Evolutionary conservation across 2,888 invertebrate species (phyloP).

Genomic region (Drosophila nr. fundita): DNA sequence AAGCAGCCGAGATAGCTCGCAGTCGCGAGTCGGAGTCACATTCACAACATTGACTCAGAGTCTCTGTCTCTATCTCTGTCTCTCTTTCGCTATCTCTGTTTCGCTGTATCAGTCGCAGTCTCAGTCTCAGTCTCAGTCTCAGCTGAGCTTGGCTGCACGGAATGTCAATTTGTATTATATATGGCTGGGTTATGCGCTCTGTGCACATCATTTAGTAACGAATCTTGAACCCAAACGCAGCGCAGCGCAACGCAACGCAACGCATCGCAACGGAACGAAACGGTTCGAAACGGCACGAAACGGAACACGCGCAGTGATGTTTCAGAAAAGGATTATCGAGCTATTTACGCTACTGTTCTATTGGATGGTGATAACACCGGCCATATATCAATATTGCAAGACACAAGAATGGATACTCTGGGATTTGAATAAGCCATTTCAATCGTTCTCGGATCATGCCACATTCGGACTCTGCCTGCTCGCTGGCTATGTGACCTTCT

Average conservation of each 20-base stretch:
- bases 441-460: constrained; percentile 57
- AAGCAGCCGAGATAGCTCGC: constrained; percentile 25
- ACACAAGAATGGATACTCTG: constrained; percentile 50
- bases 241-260: constrained; percentile 48
- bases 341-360: constrained; percentile 64
- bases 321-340: constrained; percentile 75
- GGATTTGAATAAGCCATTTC: constrained; percentile 59
- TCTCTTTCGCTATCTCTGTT: constrained; percentile 6
- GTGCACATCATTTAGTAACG: constrained; percentile 72
- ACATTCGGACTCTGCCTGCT: constrained; percentile 59
- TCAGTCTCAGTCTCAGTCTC: constrained; percentile 12
- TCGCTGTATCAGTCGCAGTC: not conserved
- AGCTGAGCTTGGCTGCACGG: constrained; percentile 47
- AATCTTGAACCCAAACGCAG: constrained; percentile 63
- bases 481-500: constrained; percentile 63
- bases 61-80: constrained; percentile 7
- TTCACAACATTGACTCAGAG: constrained; percentile 33
- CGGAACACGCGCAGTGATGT: constrained; percentile 48
- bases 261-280: constrained; percentile 33
- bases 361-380: constrained; percentile 68
- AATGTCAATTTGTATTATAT: constrained; percentile 63
- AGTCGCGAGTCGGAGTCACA: not conserved
- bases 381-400: constrained; percentile 61
- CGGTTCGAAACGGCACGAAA: constrained; percentile 41
- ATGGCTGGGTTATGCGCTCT: constrained; percentile 55